Conservation (phyloP, 2,888 invertebrate species). For the Arenicola marina region DNA sequence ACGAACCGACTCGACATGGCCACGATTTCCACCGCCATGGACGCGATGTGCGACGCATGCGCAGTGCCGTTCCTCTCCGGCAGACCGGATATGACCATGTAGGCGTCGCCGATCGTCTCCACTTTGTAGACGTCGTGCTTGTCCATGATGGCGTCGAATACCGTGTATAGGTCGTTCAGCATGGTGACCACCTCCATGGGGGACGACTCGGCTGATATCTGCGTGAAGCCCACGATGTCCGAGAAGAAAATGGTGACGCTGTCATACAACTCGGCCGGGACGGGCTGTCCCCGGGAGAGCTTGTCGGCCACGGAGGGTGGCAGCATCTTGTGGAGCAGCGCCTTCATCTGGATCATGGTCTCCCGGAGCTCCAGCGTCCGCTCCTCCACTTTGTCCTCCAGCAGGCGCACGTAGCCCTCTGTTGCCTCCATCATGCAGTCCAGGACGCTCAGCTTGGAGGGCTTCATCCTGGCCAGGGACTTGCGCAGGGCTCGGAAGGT, state of each 20-base stretch:
- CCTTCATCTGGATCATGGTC: constrained; percentile 40
- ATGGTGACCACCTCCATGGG: constrained; percentile 30
- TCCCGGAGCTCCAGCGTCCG: constrained; percentile 40
- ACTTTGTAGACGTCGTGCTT: constrained; percentile 31
- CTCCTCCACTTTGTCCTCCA: constrained; percentile 50
- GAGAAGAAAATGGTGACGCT: constrained; percentile 38
- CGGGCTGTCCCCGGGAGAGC: constrained; percentile 33
- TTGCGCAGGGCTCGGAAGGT: constrained; percentile 32
- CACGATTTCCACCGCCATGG: constrained; percentile 29
- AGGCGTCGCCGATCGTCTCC: constrained; percentile 33
- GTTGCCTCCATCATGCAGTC: constrained; percentile 56
- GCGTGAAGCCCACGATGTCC: constrained; percentile 36
- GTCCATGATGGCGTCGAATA: constrained; percentile 27
- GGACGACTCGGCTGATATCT: constrained; percentile 21
- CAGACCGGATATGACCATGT: constrained; percentile 28
- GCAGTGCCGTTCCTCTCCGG: constrained; percentile 23
- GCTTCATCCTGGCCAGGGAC: constrained; percentile 19
- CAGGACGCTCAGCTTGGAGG: constrained; percentile 41
- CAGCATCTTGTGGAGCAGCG: constrained; percentile 43
- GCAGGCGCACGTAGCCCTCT: constrained; percentile 47
- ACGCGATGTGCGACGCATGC: constrained; percentile 21
- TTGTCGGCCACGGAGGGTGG: constrained; percentile 41
- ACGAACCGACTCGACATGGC: constrained; percentile 12
- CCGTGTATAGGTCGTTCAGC: constrained; percentile 30
- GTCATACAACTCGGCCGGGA: constrained; percentile 38